phyloP scores from a whole-genome alignment of 1,140 invertebrate genomes.

The honey bee (Apis mellifera) region Amel_HAv3.1 CM009933.2:11963501-11964000 shows the following conservation, averaged over 20 bases:
- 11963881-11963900: neutral
- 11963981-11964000: slow-evolving; percentile 32
- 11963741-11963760: slow-evolving; percentile 63
- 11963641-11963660: neutral
- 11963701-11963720: slow-evolving; percentile 63
- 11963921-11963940: neutral
- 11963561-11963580: neutral
- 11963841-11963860: too few relatives aligned
- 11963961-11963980: neutral
- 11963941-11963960: too few relatives aligned
- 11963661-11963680: slow-evolving; percentile 37
- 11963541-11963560: too few relatives aligned
- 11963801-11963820: slow-evolving; percentile 26
- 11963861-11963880: neutral
- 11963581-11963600: neutral
- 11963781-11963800: slow-evolving; percentile 38
- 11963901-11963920: neutral
- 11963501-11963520: too few relatives aligned
- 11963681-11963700: slow-evolving; percentile 27
- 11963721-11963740: slow-evolving; percentile 63
- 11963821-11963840: neutral
- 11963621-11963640: slow-evolving; percentile 20
- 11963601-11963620: neutral
- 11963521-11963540: too few relatives aligned
- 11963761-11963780: slow-evolving; percentile 59